Base-by-base conservation (phyloP, 2,888 invertebrate species). In the Eledona agricola region DNA sequence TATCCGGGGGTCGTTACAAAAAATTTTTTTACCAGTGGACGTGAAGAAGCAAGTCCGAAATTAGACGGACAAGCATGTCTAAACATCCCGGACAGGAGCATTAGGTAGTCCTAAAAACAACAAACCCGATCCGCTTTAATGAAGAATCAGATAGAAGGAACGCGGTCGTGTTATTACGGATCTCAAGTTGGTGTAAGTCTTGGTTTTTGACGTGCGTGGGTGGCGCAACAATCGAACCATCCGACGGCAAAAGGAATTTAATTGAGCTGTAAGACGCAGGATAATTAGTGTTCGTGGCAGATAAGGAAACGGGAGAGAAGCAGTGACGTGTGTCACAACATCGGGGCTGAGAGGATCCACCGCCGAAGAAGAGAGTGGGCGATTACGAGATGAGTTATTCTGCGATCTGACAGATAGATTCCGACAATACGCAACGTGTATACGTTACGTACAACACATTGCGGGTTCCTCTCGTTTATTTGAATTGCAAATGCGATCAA, bases 401-500 rank as follows among this genome's bases (percentile, higher is more conserved):
- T 3, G 12, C 28, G 40, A 52, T 52, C 52, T 46, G 52, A 52
- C 52, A 52, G 28, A 45, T 46, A 51, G 51, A 51, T 51, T 40
- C 52, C 32, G 32, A 32, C 51, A 51, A 45, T 51, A 51, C 46
- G 46, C 40, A 52, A 31, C 35, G 32, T 32, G 12, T 17, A 32
- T 50, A 51, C 45, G 46, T 38, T 52, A 38, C 47, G 23, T 47
- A 34, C 34, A 51, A 40, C 47, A 38, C 38, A 45, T 46, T 46
- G 46, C 38, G 32, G 43, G 23, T 28, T 38, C 26, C 16, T 37
- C 4, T 12, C 13, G 4, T 3, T 42, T 47, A 53, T 53, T 53
- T 53, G 53, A 53, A 32, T 53, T 53, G 53, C 53, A 53, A 53
- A 53, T 53, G 42, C 23, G 13, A 13, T 29, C 53, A 53, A 53